phyloP scores from a whole-genome alignment of 1,140 invertebrate genomes.

The Neodiprion lecontei region DNA sequence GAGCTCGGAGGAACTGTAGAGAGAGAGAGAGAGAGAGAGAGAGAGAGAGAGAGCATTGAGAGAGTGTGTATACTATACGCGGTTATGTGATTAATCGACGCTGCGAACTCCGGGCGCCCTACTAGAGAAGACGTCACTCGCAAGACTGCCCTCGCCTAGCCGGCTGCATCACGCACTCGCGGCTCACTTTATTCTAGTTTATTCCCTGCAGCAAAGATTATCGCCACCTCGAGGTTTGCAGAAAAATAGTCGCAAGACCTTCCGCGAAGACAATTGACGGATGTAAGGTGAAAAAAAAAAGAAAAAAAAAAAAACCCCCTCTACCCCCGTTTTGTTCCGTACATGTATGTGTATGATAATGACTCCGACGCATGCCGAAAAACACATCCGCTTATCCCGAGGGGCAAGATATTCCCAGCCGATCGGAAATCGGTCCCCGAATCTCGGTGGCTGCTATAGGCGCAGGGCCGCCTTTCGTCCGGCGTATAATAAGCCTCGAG shows the following conservation, averaged over 20 bases:
- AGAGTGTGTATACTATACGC: constrained; percentile 31
- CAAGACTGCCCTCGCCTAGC: constrained; percentile 42
- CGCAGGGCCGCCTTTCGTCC: background rate
- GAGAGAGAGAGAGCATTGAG: constrained; percentile 23
- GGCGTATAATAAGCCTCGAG: background rate
- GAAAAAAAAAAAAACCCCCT: no score
- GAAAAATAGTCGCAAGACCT: no score
- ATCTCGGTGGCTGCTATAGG: background rate
- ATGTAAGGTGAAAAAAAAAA: no score
- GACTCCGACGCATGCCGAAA: background rate
- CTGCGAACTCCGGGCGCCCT: constrained; percentile 28
- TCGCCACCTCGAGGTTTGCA: no score
- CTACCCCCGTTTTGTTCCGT: no score
- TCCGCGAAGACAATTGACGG: no score
- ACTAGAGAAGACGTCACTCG: constrained; percentile 44
- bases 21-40: constrained; percentile 26
- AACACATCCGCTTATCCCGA: background rate
- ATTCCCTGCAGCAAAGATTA: background rate
- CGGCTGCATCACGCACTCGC: constrained; percentile 26
- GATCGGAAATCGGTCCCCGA: constrained; percentile 6
- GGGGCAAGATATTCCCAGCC: background rate
- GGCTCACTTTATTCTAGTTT: constrained; percentile 31
- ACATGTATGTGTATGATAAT: no score
- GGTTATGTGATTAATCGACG: constrained; percentile 44
- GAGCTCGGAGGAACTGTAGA: constrained; percentile 1